phyloP scores from a whole-genome alignment of 2,888 invertebrate species.

The Lordiphosa andalusiaca region DNA sequence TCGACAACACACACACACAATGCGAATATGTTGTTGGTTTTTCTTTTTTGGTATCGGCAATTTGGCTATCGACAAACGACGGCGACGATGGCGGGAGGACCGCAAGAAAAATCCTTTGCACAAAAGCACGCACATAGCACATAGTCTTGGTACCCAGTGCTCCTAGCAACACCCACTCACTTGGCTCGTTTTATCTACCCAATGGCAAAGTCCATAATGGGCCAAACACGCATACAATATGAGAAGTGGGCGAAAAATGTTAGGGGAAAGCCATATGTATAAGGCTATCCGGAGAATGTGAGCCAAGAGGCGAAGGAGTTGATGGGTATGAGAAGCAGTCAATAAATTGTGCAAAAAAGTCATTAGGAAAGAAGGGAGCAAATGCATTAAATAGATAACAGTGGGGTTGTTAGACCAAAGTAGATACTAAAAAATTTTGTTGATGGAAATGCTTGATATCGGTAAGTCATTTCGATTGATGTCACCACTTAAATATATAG shows the following conservation, averaged over 20 bases:
- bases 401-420: too few relatives aligned
- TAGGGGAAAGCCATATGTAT: slow-evolving; percentile 8
- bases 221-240: slow-evolving; percentile 29
- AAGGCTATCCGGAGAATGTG: slow-evolving; percentile 7
- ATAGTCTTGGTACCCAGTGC: slow-evolving; percentile 7
- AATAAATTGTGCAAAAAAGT: slow-evolving; percentile 25
- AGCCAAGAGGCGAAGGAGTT: neutral
- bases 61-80: slow-evolving; percentile 50
- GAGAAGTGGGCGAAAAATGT: slow-evolving; percentile 4
- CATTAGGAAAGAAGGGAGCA: slow-evolving; percentile 6
- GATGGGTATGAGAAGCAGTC: slow-evolving; percentile 23
- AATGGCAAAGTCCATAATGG: slow-evolving; percentile 17
- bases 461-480: too few relatives aligned
- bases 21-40: slow-evolving; percentile 41
- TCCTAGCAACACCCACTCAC: slow-evolving; percentile 40
- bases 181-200: slow-evolving; percentile 18
- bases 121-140: slow-evolving; percentile 33
- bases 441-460: too few relatives aligned
- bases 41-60: slow-evolving; percentile 48
- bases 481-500: too few relatives aligned
- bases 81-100: slow-evolving; percentile 13
- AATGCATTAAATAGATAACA: slow-evolving; percentile 13
- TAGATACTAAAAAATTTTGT: too few relatives aligned
- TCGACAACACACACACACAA: slow-evolving; percentile 37
- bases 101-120: slow-evolving; percentile 29